phyloP scores from a whole-genome alignment of 2,113 vertebrate species.

The Corythaixoides concolor region DNA sequence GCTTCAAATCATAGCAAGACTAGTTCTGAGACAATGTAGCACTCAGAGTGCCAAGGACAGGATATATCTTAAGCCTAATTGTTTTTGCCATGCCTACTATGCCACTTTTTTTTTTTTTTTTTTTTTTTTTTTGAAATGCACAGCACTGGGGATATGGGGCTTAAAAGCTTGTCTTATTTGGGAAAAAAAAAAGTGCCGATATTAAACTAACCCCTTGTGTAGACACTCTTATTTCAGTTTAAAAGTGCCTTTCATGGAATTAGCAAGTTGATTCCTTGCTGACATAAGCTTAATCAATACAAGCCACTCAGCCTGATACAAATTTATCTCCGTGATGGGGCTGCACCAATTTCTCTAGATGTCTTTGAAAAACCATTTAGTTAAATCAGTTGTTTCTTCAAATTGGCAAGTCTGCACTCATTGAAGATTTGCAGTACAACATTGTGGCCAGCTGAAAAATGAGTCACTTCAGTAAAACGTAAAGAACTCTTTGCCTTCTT shows the following conservation, averaged over 20 bases:
- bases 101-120: not conserved
- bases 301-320: slow-evolving; percentile 13
- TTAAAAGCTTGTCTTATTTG: slow-evolving; percentile 1
- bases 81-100: not conserved
- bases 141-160: not conserved
- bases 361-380: slow-evolving; percentile 16
- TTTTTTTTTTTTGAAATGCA: not conserved
- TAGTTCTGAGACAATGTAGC: not conserved
- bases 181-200: not conserved
- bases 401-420: not conserved
- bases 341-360: not conserved
- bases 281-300: slow-evolving; percentile 54
- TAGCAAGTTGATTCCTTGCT: slow-evolving; percentile 44
- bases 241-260: slow-evolving; percentile 44
- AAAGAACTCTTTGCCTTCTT: not conserved
- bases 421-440: not conserved
- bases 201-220: slow-evolving; percentile 10
- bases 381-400: slow-evolving; percentile 15
- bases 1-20: slow-evolving; percentile 6
- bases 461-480: not conserved
- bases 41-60: not conserved
- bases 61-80: not conserved
- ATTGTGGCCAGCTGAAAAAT: not conserved
- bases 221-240: slow-evolving; percentile 26
- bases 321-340: not conserved